Base-by-base conservation (phyloP, 1,140 invertebrate genomes). In the Cotesia chilonis region DNA sequence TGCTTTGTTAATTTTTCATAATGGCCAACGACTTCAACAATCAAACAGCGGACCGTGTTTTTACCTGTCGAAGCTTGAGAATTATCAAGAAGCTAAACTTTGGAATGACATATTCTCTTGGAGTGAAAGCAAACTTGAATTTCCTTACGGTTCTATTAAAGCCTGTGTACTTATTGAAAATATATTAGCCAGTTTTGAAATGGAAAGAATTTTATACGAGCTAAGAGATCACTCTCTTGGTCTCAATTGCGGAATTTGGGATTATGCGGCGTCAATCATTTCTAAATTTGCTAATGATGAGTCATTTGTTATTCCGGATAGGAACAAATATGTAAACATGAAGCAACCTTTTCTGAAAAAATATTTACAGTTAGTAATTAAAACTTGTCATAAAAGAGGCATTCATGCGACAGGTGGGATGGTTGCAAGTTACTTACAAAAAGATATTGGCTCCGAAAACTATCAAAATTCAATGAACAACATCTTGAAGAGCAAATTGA, bases 41-140 rank as follows among this genome's bases (percentile, higher is more conserved):
- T 85, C 85, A 1, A 87, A 88, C 72, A 88, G 86, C 75, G 92
- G 92, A 2, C 92, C 92, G 35, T 89, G 81, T 75, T 92, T 92
- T 74, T 93, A 93, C 79, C 80, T 93, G 20, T 91, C 92, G 0
- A 93, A 94, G 83, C 68, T 94, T 6, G 91, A 94, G 85, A 88
- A 89, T 36, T 86, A 89, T 12, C 80, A 84, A 0, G 92, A 94
- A 84, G 92, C 92, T 2, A 82, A 84, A 76, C 79, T 92, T 52
- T 93, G 92, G 92, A 91, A 93, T 79, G 88, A 92, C n/a, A 91
- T 94, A 74, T 93, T 94, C 79, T 81, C 87, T n/a, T 92, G 90
- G 90, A 84, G 88, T 6, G 90, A 93, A 80, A 79, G 87, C 1
- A 84, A 88, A 79, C 83, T 93, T 6, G 83, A 81, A 1, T 80